Conservation (phyloP, 1,140 invertebrate species). For the Bemisia tabaci region DNA sequence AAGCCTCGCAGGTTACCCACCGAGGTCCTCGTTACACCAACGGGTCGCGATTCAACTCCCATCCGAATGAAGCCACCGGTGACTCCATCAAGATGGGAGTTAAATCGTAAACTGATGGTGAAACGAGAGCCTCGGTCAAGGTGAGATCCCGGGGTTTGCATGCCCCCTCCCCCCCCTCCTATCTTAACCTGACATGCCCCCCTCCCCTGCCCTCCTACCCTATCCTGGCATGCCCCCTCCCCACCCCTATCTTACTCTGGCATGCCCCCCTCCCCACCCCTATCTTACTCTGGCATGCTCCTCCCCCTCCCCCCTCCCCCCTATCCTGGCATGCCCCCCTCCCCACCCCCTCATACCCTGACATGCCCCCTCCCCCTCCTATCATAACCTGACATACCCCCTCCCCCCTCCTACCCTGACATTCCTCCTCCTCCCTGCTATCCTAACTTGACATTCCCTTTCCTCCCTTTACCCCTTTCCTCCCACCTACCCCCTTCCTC, state of each 20-base stretch:
- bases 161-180: background rate
- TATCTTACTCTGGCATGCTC: background rate
- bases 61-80: too few relatives aligned
- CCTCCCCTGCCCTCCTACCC: background rate
- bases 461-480: background rate
- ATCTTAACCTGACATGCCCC: background rate
- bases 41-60: too few relatives aligned
- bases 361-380: background rate
- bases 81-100: too few relatives aligned
- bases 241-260: background rate
- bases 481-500: background rate
- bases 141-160: too few relatives aligned
- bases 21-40: too few relatives aligned
- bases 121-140: too few relatives aligned
- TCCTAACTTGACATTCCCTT: background rate
- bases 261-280: background rate
- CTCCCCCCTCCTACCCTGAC: background rate
- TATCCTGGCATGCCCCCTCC: background rate
- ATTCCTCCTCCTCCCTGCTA: background rate
- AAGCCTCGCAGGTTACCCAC: too few relatives aligned
- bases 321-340: background rate
- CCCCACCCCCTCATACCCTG: background rate
- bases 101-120: too few relatives aligned
- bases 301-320: background rate
- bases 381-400: too few relatives aligned